A percentile compares a stretch with the other conserved stretches of the same genome.
Evolutionary conservation across 2,888 invertebrate genomes (phyloP).

Genomic region (Polymixis flavicincta): DNA sequence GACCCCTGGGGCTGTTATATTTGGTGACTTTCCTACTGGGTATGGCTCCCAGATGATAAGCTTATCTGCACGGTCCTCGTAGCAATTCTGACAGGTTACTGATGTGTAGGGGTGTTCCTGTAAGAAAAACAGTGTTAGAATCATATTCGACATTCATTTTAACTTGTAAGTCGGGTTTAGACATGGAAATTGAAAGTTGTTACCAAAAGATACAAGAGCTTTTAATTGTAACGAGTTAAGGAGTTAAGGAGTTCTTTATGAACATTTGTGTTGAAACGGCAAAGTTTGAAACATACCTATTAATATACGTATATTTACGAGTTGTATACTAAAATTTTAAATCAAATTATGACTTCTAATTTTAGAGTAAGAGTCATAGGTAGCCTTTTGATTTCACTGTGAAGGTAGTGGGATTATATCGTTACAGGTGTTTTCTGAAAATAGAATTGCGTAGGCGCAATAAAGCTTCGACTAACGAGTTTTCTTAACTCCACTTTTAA

Average conservation of each 20-base stretch:
- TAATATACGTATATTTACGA: neutral
- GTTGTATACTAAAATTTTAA: neutral
- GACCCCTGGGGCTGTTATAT: constrained; percentile 75
- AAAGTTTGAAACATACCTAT: neutral
- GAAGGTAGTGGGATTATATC: neutral
- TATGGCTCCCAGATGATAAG: constrained; percentile 94
- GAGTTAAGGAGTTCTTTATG: neutral
- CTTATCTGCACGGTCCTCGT: constrained; percentile 96
- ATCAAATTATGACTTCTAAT: neutral
- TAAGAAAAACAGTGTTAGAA: constrained; percentile 47
- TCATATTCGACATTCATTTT: neutral
- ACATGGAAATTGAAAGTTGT: neutral
- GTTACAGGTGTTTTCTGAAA: neutral
- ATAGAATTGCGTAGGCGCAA: neutral
- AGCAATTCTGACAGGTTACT: constrained; percentile 95
- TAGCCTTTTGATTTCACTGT: neutral
- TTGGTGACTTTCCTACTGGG: constrained; percentile 78
- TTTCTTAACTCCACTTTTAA: neutral
- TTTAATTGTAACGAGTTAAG: neutral
- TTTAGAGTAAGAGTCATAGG: too few species aligned
- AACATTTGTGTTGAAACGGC: neutral
- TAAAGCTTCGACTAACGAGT: neutral
- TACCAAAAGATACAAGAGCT: neutral
- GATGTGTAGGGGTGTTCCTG: constrained; percentile 94
- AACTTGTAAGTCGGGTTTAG: too few species aligned